These are phyloP conservation scores for Bombylius discolor DNA, from an alignment of 2,888 invertebrate genomes.

Conservation along the genomic window DNA sequence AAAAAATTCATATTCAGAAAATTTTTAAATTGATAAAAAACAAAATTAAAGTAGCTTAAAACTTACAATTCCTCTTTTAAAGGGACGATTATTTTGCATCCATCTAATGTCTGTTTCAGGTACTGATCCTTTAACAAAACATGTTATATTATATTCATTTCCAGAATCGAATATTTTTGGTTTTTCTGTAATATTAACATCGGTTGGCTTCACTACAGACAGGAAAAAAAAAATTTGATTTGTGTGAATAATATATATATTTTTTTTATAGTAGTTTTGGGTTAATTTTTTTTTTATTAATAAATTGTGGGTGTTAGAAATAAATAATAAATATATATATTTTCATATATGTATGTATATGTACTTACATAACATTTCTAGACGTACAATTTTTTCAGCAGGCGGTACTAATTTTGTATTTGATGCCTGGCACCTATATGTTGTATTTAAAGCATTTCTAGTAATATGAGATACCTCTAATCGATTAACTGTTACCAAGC, in stretches of 20 bases:
- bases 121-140: slow-evolving; percentile 73
- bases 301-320: too few relatives aligned
- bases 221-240: background rate
- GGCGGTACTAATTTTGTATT: slow-evolving; percentile 79
- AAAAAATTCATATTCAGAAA: too few relatives aligned
- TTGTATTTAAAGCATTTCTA: slow-evolving; percentile 67
- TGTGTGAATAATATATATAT: too few relatives aligned
- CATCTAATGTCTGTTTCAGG: slow-evolving; percentile 74
- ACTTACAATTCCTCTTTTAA: slow-evolving; percentile 62
- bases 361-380: slow-evolving; percentile 72
- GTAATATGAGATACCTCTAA: slow-evolving; percentile 60
- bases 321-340: too few relatives aligned
- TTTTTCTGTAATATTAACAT: slow-evolving; percentile 64
- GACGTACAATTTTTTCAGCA: slow-evolving; percentile 64
- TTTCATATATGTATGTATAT: too few relatives aligned
- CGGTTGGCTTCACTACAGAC: slow-evolving; percentile 61
- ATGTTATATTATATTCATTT: slow-evolving; percentile 63
- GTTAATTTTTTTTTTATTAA: too few relatives aligned
- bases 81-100: slow-evolving; percentile 67
- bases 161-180: slow-evolving; percentile 65
- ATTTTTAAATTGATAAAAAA: too few relatives aligned
- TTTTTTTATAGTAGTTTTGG: too few relatives aligned
- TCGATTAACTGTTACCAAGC: slow-evolving; percentile 66
- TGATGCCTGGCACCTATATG: slow-evolving; percentile 75
- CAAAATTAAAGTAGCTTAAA: background rate